Conservation (phyloP, 2,113 vertebrate genomes). For the Ailuropoda melanoleuca region DNA sequence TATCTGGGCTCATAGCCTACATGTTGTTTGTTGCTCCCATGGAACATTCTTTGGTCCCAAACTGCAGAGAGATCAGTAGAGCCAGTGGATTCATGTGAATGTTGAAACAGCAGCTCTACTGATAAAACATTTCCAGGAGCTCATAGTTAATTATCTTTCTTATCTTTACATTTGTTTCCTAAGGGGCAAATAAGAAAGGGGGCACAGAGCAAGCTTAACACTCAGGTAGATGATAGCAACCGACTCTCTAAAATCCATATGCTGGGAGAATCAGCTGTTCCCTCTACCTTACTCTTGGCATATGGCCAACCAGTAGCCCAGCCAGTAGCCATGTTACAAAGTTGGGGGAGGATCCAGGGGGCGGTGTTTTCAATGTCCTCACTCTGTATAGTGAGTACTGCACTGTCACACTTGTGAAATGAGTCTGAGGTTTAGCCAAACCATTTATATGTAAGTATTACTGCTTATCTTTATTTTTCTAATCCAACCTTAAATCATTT, state of each 20-base stretch:
- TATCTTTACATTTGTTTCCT: neutral
- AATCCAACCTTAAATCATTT: neutral
- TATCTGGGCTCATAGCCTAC: neutral
- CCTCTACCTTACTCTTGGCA: neutral
- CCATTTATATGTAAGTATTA: neutral
- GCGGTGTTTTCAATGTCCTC: neutral
- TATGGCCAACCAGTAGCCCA: neutral
- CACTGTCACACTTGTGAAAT: neutral
- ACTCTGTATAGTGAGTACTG: neutral
- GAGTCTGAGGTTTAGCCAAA: neutral
- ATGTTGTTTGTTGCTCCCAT: neutral
- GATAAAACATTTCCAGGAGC: neutral
- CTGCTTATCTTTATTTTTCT: neutral
- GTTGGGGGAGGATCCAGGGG: accelerated
- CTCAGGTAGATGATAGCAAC: neutral
- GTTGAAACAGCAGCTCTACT: neutral
- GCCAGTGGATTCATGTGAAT: neutral
- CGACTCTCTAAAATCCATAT: neutral
- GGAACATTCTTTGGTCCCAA: neutral
- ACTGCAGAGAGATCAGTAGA: neutral
- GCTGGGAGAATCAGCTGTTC: neutral
- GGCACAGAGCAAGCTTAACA: neutral
- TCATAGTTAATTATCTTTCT: neutral
- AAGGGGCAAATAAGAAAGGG: neutral
- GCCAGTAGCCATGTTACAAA: neutral